Base-by-base conservation (phyloP, 2,113 vertebrate genomes). In the Clarias gariepinus region DNA sequence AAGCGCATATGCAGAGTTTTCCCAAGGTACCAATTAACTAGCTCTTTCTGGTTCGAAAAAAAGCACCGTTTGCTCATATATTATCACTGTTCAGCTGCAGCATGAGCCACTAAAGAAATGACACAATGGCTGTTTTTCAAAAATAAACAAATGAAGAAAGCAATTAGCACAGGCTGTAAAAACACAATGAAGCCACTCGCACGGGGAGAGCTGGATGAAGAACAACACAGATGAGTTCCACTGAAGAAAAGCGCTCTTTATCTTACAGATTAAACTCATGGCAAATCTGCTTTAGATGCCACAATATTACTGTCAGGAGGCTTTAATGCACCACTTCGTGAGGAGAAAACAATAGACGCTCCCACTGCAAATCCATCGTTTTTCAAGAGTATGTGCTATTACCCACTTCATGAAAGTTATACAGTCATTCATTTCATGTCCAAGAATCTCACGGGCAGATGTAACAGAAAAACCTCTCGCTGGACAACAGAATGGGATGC, bases 201-300 rank as follows among this genome's bases (percentile, higher is more conserved):
- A 81, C 66, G 80, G 74, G 74, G 63, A 69, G 33, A 82, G 10
- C 3, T 15, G 57, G 77, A 84, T 77, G 84, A 82, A 84, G 77
- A 86, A 84, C 28, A 87, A 86, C 89, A 90, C 30, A 89, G 83
- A 90, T 78, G 83, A 92, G 91, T 93, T 93, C 91, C 91, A 88
- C 87, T 87, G 89, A 92, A 91, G 92, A 89, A 90, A 90, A 88
- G 89, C 91, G 92, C 89, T 91, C 90, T 94, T 94, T 94, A 93
- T 94, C 92, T 90, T 78, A 91, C 91, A 88, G 89, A 92, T 94
- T 93, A 86, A 91, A 93, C 92, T 94, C 90, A 92, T 89, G 92
- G 91, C 93, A 94, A 94, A 93, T 93, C 93, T 93, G 91, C 93
- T 93, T 94, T 92, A 92, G 94, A 94, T 94, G 92, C 91, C 92